A percentile compares a stretch with the other conserved stretches of the same genome.
Conservation (phyloP, 1,140 invertebrate species). For the Grapholita molesta region DNA sequence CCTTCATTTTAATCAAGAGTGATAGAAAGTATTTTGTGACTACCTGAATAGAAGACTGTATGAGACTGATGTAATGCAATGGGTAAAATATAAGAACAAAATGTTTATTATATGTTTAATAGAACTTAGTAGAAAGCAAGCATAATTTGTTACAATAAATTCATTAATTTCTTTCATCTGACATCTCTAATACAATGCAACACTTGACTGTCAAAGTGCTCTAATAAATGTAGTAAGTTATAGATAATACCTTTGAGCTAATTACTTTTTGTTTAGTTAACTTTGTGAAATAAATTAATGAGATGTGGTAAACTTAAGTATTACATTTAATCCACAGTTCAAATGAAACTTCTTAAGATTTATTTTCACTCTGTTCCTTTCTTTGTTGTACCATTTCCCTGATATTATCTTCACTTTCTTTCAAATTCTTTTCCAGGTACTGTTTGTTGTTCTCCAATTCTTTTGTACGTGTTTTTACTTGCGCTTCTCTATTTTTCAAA, state of each 20-base stretch:
- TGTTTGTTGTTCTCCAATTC: conserved; percentile 86
- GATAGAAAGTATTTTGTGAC: no score
- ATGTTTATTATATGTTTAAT: not conserved
- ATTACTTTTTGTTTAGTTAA: not conserved
- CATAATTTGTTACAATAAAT: conserved; percentile 5
- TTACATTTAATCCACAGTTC: not conserved
- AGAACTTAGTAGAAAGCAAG: not conserved
- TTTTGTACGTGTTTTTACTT: conserved; percentile 85
- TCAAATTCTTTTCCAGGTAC: conserved; percentile 87
- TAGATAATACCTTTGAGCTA: not conserved
- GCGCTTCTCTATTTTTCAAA: conserved; percentile 80
- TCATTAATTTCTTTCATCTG: not conserved
- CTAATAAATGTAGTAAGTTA: not conserved
- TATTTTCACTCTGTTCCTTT: conserved; percentile 72
- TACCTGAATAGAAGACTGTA: no score
- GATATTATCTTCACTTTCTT: conserved; percentile 91
- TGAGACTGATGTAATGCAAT: no score
- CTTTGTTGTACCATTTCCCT: conserved; percentile 89
- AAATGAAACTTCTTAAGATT: conserved; percentile 22
- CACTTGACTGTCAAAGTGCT: not conserved
- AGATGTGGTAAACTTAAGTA: conserved; percentile 1
- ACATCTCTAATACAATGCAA: not conserved
- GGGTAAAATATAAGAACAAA: not conserved
- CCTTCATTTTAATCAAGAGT: no score
- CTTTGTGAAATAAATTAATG: not conserved